Evolutionary conservation across 2,113 vertebrate species (phyloP), one percentile per base, ranked within the genome.

Genomic region (human): DNA sequence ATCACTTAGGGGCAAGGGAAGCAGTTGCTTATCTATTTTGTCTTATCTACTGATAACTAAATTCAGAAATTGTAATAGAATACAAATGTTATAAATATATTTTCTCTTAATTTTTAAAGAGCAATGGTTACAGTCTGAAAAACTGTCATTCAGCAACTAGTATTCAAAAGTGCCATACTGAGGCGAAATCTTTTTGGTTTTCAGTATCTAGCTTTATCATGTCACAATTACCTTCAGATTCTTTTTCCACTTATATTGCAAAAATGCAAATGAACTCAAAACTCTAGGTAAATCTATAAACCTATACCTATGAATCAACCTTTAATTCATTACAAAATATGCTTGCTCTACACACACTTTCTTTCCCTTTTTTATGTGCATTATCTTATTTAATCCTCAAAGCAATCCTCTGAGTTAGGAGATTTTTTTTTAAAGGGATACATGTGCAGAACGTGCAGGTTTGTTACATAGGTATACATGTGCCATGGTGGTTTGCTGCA

Each of bases 211-310:
- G 57, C 61, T 75, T 68, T 55, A 72, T 27, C 25, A 50, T 32
- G 27, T 38, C 40, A 16, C 18, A 48, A 85, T 52, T 59, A 73
- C n/a, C 57, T 55, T 66, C n/a, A 78, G 13, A 27, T 70, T 95
- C 40, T 61, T 79, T 85, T 85, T 45, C 35, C 22, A 76, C 8
- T 52, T 76, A 72, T 25, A 32, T 35, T 89, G 61, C 73, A 11
- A 96, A 96, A 88, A 57, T 76, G 85, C 89, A 86, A 68, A 75
- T 59, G 55, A 95, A 70, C 89, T 92, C 78, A 94, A 88, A 95
- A 80, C 11, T 40, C 32, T 14, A 91, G 13, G 22, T 72, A 52
- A 84, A 75, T 59, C 79, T 89, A 79, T 79, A 80, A 43, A 61
- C 40, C 90, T 88, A 23, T 2, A 91, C 7, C 23, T 35, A 45